A percentile compares a stretch with the other conserved stretches of the same genome.
These are phyloP conservation scores for Natrix natrix DNA, from an alignment of 2,797 vertebrate genomes.

Conservation along the genomic window DNA sequence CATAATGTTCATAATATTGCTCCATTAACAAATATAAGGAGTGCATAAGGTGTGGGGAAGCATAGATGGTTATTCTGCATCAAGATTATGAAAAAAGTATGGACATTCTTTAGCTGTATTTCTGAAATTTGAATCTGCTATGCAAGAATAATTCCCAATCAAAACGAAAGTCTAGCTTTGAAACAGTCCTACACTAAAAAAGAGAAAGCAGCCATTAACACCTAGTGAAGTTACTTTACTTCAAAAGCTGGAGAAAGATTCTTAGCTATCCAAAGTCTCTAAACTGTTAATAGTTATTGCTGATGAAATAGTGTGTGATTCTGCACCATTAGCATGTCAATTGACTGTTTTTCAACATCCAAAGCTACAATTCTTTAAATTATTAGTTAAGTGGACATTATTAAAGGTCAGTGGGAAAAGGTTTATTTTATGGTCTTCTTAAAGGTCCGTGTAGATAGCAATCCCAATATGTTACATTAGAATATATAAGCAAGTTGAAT, in stretches of 20 bases:
- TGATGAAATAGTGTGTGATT: neutral
- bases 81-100: neutral
- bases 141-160: neutral
- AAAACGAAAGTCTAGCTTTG: neutral
- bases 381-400: neutral
- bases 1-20: neutral
- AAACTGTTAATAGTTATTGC: neutral
- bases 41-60: neutral
- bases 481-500: neutral
- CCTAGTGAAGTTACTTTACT: neutral
- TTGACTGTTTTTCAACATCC: neutral
- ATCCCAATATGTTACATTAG: neutral
- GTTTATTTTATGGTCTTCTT: neutral
- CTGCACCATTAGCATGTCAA: neutral
- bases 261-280: neutral
- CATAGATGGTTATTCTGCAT: neutral
- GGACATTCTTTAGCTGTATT: neutral
- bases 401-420: neutral
- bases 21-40: neutral
- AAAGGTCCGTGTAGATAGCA: neutral
- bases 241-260: neutral
- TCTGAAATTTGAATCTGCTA: neutral
- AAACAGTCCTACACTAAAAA: neutral
- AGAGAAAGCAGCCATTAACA: no score
- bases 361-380: neutral